Evolutionary conservation across 2,888 invertebrate genomes (phyloP).

Genomic region (Artemia sp.): DNA sequence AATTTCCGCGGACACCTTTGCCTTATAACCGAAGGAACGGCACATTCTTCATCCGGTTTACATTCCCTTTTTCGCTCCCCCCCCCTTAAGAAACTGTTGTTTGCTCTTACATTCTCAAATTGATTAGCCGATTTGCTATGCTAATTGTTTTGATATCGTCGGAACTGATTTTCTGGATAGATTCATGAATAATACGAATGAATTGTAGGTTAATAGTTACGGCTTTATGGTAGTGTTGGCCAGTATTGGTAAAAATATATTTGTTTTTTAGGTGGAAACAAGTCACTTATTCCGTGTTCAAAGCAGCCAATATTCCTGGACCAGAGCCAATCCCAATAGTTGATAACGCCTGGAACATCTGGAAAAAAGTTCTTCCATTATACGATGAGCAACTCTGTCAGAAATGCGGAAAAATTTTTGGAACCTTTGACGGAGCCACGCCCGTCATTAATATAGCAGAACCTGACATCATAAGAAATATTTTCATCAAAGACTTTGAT

Average conservation of each 20-base stretch:
- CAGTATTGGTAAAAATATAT: neutral
- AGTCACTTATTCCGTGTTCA: slow-evolving; percentile 3
- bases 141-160: no score
- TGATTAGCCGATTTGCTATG: no score
- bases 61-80: no score
- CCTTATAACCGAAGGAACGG: no score
- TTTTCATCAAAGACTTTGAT: slow-evolving; percentile 22
- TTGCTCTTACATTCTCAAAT: no score
- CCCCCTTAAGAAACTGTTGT: no score
- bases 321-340: slow-evolving; percentile 17
- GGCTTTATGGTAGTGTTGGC: no score
- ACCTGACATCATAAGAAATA: slow-evolving; percentile 18
- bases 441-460: slow-evolving; percentile 19
- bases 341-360: slow-evolving; percentile 20
- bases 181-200: no score
- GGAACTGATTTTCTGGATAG: no score
- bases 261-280: slow-evolving; percentile 9
- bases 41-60: no score
- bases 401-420: slow-evolving; percentile 20
- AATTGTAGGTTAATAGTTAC: no score
- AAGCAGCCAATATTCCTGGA: slow-evolving; percentile 19
- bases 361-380: slow-evolving; percentile 20
- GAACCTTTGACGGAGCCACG: slow-evolving; percentile 18
- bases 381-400: slow-evolving; percentile 16
- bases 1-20: no score